phyloP scores from a whole-genome alignment of 2,888 invertebrate species.

The Eristalinus sepulchralis region DNA sequence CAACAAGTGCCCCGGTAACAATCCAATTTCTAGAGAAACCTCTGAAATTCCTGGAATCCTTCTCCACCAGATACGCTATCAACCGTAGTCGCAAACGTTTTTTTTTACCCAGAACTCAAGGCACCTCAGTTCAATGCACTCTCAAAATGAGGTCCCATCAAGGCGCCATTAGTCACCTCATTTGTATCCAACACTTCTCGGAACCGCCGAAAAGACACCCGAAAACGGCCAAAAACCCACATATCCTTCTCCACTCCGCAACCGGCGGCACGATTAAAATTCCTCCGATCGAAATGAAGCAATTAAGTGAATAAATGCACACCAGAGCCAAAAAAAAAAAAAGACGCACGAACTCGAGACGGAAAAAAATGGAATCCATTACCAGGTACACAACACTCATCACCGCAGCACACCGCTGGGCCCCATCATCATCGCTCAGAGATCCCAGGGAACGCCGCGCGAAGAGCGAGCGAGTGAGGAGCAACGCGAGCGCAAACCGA shows the following conservation, averaged over 20 bases:
- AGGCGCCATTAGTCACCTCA: constrained; percentile 33
- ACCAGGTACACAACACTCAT: constrained; percentile 29
- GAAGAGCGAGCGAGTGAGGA: background rate
- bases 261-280: constrained; percentile 49
- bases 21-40: background rate
- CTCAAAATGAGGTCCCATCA: constrained; percentile 6
- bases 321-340: background rate
- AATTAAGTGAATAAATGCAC: constrained; percentile 58
- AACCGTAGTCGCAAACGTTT: background rate
- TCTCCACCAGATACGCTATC: background rate
- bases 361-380: constrained; percentile 45
- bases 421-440: constrained; percentile 23
- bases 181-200: constrained; percentile 28
- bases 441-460: background rate
- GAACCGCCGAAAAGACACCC: background rate
- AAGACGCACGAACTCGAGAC: background rate
- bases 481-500: background rate
- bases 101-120: background rate
- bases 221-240: background rate
- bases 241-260: background rate
- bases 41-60: background rate
- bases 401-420: background rate
- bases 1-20: background rate
- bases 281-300: constrained; percentile 60
- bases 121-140: constrained; percentile 6